Percentiles rank a stretch among this genome's conserved stretches.
Evolutionary conservation across 64 coral and sea anemone genomes (phyloP).

Genomic region (Acropora yongei): DNA sequence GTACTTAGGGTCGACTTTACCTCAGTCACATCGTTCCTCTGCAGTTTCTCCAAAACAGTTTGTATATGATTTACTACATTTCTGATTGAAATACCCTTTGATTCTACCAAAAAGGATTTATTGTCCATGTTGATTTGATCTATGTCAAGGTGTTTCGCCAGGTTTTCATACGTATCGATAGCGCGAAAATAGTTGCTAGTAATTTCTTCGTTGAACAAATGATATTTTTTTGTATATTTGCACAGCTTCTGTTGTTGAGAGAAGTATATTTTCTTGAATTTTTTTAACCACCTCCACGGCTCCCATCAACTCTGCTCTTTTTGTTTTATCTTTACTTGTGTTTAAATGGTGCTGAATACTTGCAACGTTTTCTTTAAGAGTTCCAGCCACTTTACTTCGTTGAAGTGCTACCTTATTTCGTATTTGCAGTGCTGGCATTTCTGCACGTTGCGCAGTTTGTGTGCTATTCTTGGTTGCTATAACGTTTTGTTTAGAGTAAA

Average conservation of each 20-base stretch:
- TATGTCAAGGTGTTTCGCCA: not conserved
- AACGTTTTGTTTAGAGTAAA: not conserved
- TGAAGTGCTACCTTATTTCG: not conserved
- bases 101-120: slow-evolving; percentile 2
- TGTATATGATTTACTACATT: not conserved
- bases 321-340: not conserved
- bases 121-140: not conserved
- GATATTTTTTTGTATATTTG: not conserved
- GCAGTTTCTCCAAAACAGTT: not conserved
- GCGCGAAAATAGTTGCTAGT: slow-evolving; percentile 1
- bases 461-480: not conserved
- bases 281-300: not conserved
- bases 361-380: not conserved
- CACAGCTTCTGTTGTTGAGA: not conserved
- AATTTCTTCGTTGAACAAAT: not conserved
- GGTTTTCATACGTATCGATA: slow-evolving; percentile 2
- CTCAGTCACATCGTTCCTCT: not conserved
- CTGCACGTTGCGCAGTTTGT: not conserved
- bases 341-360: not conserved
- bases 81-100: not conserved
- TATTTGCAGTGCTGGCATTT: not conserved
- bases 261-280: slow-evolving; percentile 2
- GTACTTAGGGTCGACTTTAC: not conserved
- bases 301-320: not conserved
- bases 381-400: not conserved